Conservation (phyloP, 53 echinoderm and acorn worm genomes). For the Zoroaster sp. region DNA sequence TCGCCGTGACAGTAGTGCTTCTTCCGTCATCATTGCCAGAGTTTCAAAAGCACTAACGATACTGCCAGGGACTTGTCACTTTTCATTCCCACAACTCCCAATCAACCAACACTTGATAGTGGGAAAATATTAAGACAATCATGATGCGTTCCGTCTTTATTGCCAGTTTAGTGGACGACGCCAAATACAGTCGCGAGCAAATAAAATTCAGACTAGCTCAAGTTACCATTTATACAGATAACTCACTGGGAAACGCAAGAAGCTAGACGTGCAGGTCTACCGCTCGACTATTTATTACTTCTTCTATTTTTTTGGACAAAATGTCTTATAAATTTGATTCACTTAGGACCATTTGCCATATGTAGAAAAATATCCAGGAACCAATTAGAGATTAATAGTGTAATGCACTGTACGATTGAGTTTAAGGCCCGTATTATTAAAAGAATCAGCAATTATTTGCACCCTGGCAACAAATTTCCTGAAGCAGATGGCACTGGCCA, state of each 20-base stretch:
- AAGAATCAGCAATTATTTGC: not conserved
- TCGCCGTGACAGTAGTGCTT: not conserved
- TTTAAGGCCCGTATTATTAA: not conserved
- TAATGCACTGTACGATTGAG: not conserved
- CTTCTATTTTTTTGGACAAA: not conserved
- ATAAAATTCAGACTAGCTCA: not conserved
- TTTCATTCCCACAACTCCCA: slow-evolving; percentile 17
- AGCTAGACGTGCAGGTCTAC: not conserved
- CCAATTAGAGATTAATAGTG: not conserved
- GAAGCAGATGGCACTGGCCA: not conserved
- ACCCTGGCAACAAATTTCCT: slow-evolving; percentile 14
- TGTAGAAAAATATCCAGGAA: not conserved
- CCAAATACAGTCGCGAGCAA: not conserved
- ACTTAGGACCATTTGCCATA: not conserved
- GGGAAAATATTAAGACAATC: slow-evolving; percentile 20
- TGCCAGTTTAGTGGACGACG: not conserved
- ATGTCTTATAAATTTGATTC: not conserved
- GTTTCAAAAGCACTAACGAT: not conserved
- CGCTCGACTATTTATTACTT: not conserved
- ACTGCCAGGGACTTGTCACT: slow-evolving; percentile 6
- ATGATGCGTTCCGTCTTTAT: not conserved
- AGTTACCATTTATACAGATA: not conserved
- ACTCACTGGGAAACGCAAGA: not conserved
- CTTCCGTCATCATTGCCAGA: not conserved
- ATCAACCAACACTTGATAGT: slow-evolving; percentile 20